Conservation (phyloP, 2,888 invertebrate species). For the Eupithecia insigniata region DNA sequence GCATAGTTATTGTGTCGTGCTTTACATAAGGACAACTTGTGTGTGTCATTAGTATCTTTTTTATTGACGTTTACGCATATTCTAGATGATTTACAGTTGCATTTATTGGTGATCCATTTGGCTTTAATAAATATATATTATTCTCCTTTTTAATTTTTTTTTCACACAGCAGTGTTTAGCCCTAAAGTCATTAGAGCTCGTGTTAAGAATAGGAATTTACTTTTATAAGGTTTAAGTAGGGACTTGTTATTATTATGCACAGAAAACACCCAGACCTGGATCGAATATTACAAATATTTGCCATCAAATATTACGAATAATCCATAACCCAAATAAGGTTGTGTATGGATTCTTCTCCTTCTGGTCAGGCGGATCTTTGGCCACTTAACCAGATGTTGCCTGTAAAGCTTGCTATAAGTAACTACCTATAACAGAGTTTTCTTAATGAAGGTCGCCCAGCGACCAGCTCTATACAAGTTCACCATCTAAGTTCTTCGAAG, state of each 20-base stretch:
- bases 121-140: not conserved
- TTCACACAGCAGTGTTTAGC: not conserved
- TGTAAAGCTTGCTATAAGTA: not conserved
- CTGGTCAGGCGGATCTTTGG: not conserved
- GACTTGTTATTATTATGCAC: not conserved
- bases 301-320: not conserved
- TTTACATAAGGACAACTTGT: constrained; percentile 1
- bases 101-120: not conserved
- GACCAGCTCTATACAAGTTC: not conserved
- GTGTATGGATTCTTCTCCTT: not conserved
- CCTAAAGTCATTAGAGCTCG: not conserved
- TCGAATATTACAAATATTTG: not conserved
- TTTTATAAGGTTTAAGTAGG: no score
- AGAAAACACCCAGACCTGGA: not conserved
- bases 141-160: not conserved
- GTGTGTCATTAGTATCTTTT: not conserved
- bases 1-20: constrained; percentile 32
- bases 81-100: not conserved
- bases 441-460: not conserved
- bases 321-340: not conserved
- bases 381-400: not conserved
- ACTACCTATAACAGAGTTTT: not conserved
- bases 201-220: no score
- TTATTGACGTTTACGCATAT: not conserved
- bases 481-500: not conserved